Percentiles rank a stretch among this genome's conserved stretches.
Conservation (phyloP, 2,797 vertebrate species). For the Potorous gilbertii region DNA sequence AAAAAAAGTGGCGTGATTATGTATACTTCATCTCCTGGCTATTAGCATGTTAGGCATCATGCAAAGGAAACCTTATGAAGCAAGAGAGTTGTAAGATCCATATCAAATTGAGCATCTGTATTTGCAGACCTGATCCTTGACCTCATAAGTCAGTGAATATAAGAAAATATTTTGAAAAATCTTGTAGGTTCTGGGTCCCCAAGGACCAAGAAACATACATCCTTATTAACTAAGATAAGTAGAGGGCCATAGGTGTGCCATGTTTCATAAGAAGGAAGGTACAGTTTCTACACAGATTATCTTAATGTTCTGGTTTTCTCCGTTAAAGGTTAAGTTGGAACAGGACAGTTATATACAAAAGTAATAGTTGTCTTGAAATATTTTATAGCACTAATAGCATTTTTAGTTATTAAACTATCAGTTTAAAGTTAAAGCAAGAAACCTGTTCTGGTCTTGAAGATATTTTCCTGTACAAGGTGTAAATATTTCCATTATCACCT, state of each 20-base stretch:
- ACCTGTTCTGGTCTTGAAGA: neutral
- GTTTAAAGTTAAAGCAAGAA: neutral
- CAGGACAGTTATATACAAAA: neutral
- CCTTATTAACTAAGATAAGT: neutral
- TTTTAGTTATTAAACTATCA: neutral
- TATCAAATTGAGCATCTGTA: neutral
- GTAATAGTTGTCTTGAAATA: neutral
- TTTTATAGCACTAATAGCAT: neutral
- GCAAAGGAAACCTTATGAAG: neutral
- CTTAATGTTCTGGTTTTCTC: neutral
- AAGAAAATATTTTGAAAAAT: neutral
- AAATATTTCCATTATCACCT: neutral
- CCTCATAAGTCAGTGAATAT: accelerated
- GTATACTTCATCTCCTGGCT: neutral
- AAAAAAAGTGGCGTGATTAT: neutral
- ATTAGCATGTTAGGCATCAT: neutral
- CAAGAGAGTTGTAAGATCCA: accelerated
- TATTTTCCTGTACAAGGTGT: neutral
- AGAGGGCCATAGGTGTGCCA: neutral
- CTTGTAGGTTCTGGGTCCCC: neutral
- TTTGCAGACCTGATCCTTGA: neutral
- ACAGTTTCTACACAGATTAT: neutral
- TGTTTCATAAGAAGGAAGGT: neutral
- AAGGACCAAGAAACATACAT: neutral
- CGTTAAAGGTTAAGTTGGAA: neutral